phyloP scores from a whole-genome alignment of 1,140 invertebrate species.

The Trichonephila inaurata region DNA sequence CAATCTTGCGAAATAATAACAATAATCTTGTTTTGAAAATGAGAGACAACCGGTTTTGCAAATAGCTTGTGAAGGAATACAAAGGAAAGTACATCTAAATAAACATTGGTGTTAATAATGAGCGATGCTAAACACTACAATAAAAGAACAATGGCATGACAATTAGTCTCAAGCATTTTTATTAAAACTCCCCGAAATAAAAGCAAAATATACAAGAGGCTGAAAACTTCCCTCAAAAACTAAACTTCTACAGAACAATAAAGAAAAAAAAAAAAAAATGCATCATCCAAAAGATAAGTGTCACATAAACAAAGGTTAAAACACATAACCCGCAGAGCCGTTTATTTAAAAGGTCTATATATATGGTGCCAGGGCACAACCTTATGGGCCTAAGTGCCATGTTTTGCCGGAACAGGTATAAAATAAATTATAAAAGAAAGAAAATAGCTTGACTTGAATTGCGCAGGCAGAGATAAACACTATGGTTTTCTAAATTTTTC shows the following conservation, averaged over 20 bases:
- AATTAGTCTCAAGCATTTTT: neutral
- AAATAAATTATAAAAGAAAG: conserved; percentile 26
- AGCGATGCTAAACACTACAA: neutral
- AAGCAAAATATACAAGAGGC: neutral
- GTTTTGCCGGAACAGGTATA: conserved; percentile 5
- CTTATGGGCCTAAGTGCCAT: neutral
- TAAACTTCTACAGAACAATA: neutral
- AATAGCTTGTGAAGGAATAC: neutral
- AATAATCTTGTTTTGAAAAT: no score
- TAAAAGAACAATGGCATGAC: neutral
- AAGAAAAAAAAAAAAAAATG: neutral
- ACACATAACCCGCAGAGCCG: conserved; percentile 10
- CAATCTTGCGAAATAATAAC: no score
- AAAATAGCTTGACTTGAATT: neutral
- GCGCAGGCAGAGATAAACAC: conserved; percentile 1
- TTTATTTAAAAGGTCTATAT: conserved; percentile 6
- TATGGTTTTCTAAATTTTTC: conserved; percentile 25
- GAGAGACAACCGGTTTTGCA: neutral
- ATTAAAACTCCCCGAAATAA: neutral
- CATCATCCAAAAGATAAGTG: neutral
- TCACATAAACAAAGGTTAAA: conserved; percentile 34
- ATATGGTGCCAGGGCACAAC: neutral
- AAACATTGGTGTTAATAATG: neutral
- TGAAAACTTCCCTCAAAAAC: neutral
- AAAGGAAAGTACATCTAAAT: neutral